phyloP scores from a whole-genome alignment of 2,888 invertebrate species.

The Tenthredo livida region DNA sequence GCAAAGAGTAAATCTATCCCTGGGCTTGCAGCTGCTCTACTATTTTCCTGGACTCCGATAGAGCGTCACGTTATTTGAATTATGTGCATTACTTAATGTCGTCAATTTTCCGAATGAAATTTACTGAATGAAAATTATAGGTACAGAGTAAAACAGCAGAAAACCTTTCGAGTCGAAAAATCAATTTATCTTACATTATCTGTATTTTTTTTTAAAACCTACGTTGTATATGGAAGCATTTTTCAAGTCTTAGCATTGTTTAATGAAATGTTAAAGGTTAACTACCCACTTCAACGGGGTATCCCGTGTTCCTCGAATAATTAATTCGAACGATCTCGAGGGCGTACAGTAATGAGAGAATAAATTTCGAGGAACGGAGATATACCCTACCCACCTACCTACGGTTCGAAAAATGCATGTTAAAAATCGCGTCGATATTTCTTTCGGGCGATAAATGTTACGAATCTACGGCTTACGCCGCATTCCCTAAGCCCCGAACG shows the following conservation, averaged over 20 bases:
- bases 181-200: not conserved
- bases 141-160: not conserved
- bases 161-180: not conserved
- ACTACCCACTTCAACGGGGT: slow-evolving; percentile 6
- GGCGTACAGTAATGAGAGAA: not conserved
- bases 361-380: slow-evolving; percentile 19
- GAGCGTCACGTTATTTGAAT: not conserved
- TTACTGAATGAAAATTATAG: too few relatives aligned
- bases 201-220: not conserved
- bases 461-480: not conserved
- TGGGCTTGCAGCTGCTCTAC: not conserved
- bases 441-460: not conserved
- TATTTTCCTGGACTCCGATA: not conserved
- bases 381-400: not conserved
- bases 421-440: slow-evolving; percentile 2
- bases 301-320: slow-evolving; percentile 1
- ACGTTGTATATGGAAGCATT: not conserved
- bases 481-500: not conserved
- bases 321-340: slow-evolving; percentile 11
- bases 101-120: not conserved
- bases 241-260: slow-evolving; percentile 11
- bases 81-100: not conserved
- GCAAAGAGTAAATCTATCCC: not conserved
- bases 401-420: not conserved
- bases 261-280: slow-evolving; percentile 36